phyloP scores from a whole-genome alignment of 2,888 invertebrate species.

The Drosophila falleni region DNA sequence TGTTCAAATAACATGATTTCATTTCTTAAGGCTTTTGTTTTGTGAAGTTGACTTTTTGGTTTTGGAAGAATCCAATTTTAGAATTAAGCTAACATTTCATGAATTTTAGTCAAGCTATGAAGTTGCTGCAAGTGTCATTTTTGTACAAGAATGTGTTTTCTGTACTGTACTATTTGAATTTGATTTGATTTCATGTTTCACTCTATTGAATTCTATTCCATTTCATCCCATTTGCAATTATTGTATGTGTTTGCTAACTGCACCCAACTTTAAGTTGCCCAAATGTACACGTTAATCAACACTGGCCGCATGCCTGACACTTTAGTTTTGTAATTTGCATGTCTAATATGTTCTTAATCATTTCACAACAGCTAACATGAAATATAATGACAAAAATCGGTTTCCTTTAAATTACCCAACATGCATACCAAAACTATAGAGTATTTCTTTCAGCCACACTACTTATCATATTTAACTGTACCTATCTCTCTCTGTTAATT shows the following conservation, averaged over 20 bases:
- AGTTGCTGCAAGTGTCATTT: slow-evolving; percentile 84
- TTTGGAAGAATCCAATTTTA: slow-evolving; percentile 55
- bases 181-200: slow-evolving; percentile 34
- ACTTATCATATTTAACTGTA: slow-evolving; percentile 10
- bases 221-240: slow-evolving; percentile 22
- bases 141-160: slow-evolving; percentile 51
- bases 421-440: slow-evolving; percentile 61
- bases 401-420: slow-evolving; percentile 74
- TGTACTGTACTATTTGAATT: slow-evolving; percentile 35
- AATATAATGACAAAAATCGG: slow-evolving; percentile 78
- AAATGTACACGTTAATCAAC: slow-evolving; percentile 48
- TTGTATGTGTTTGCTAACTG: slow-evolving; percentile 29
- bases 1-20: slow-evolving; percentile 38
- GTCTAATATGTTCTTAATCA: slow-evolving; percentile 14
- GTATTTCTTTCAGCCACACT: slow-evolving; percentile 30
- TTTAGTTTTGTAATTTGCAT: slow-evolving; percentile 9
- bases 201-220: slow-evolving; percentile 26
- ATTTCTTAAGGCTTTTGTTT: slow-evolving; percentile 45
- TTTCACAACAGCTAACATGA: slow-evolving; percentile 30
- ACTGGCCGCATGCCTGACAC: slow-evolving; percentile 55
- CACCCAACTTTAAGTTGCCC: slow-evolving; percentile 46
- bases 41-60: slow-evolving; percentile 47
- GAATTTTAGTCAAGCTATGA: slow-evolving; percentile 85
- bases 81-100: slow-evolving; percentile 75
- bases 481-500: slow-evolving; percentile 28